Base-by-base conservation (phyloP, 2,888 invertebrate genomes). In the Petrolisthes cinctipes region DNA sequence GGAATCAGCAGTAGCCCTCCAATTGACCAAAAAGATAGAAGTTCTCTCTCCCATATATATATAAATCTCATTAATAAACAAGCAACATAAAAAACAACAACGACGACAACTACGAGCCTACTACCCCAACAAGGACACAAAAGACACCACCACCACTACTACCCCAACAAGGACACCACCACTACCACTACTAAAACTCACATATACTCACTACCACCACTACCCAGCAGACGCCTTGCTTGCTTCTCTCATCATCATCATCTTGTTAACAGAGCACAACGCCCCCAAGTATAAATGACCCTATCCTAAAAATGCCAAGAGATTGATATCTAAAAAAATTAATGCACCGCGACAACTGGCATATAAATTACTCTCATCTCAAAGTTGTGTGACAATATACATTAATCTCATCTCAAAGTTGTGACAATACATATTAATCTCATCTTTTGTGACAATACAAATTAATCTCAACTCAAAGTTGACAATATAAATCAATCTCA, bases 211-310 rank as follows among this genome's bases (percentile, higher is more conserved):
- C 61, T 61, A 9, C 61, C 61, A 9, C 61, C 61, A 17, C 61
- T 17, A 17, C 61, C 61, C 9, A 17, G 17, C 61, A 61, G 61
- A 61, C 61, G 11, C 66, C 23, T n/a, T 17, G n/a, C 23, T 17
- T 73, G n/a, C n/a, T 73, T 23, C 73, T 73, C 23, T 73, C 23
- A 73, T 73, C 23, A 73, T 73, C 23, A 73, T 73, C 23, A 73
- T 73, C 73, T 20, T 73, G 20, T 61, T 11, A 61, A 61, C 61
- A 17, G 61, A 61, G 61, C 9, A 17, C 61, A 61, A 61, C 61
- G 61, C 61, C 37, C 37, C 2, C 37, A 37, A 37, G 37, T 37
- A 37, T 37, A 37, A 37, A 37, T 37, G 37, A 61, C 61, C 61
- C 61, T 61, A 61, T 17, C 61, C 61, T 61, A 61, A 9, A 17